Evolutionary conservation across 2,888 invertebrate species (phyloP), one percentile per base, ranked within the genome.

Genomic region (Epinotia demarniana): DNA sequence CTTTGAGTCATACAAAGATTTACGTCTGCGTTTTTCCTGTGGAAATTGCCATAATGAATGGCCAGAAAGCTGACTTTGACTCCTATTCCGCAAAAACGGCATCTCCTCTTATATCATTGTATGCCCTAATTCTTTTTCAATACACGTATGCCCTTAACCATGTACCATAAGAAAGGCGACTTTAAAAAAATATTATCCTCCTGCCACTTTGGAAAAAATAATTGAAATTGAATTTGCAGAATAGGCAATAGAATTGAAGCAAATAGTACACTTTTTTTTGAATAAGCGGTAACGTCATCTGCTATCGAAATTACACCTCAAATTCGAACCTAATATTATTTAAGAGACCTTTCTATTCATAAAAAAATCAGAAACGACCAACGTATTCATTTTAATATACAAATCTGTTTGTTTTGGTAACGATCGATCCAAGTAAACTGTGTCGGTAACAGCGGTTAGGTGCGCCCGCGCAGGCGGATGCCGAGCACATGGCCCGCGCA

Each of bases 401-500:
- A 23, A 19, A 66, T 53, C 64, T 27, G 33, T 66, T 66, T 66
- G 66, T 66, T 53, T 53, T 66, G 27, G 5, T n/a, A 53, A 66
- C 27, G 53, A 16, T 33, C 16, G 27, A 66, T 53, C 6, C 53
- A 33, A 66, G 61, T 71, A 71, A 49, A 74, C 77, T 84, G 87
- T 87, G 89, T 85, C 89, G 90, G 16, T 13, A 55, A 13, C 43
- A 39, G 86, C 87, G 86, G 39, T 39, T 84, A 85, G 84, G 83
- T 83, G 83, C 81, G 69, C 53, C 57, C 68, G 75, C 69, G 82
- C 85, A 79, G 85, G 87, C 66, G 92, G 93, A 92, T 92, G 92
- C 87, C 87, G 84, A 81, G 87, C 92, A 92, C 92, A 93, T 93
- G 93, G 93, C 91, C 92, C 87, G 84, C 85, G 91, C 92, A 91